Evolutionary conservation across 2,113 vertebrate species (phyloP), one percentile per base, ranked within the genome.

Genomic region (Urocynchramus pylzowi): DNA sequence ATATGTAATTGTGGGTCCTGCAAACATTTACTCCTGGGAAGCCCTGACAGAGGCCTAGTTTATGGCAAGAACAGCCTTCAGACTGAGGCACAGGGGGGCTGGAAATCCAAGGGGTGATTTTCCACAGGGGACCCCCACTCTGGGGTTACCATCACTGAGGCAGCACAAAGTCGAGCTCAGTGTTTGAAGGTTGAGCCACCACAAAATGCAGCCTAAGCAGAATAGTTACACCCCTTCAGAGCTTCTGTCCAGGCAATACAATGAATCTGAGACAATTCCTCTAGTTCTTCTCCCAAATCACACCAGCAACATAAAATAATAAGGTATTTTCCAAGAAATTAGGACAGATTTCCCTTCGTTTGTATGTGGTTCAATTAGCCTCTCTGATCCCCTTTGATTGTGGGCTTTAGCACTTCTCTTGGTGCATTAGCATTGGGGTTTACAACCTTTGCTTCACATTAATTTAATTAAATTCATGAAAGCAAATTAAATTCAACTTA

Each of bases 61-160:
- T 31, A 20, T 7, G 28, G 41, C 42, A 87, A 37, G 56, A 42
- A 11, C 19, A 84, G n/a, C 69, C 56, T 27, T 59, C 28, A 21
- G 64, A 9, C 4, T 1, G 2, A 22, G 30, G 16, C 64, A 35
- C 20, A 24, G 45, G 23, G 47, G 44, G 17, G 33, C 73, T 45
- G 30, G 56, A 24, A 76, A 39, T 23, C 15, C 2, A 1, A 11
- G 42, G 5, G 13, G 10, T 4, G 6, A 1, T 67, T 91, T 78
- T 44, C 37, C 73, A 4, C 0, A 8, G 37, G 1, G 8, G 69
- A 7, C 6, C 6, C 16, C 19, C 6, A 0, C 7, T 24, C 75
- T 9, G 57, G 14, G 1, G 0, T 54, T 11, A 5, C 12, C 0
- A 0, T 24, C 30, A 2, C 5, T 1, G 50, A 27, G 65, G 44